Base-by-base conservation (phyloP, 2,888 invertebrate genomes). In the Chrysolina oricalcia region DNA sequence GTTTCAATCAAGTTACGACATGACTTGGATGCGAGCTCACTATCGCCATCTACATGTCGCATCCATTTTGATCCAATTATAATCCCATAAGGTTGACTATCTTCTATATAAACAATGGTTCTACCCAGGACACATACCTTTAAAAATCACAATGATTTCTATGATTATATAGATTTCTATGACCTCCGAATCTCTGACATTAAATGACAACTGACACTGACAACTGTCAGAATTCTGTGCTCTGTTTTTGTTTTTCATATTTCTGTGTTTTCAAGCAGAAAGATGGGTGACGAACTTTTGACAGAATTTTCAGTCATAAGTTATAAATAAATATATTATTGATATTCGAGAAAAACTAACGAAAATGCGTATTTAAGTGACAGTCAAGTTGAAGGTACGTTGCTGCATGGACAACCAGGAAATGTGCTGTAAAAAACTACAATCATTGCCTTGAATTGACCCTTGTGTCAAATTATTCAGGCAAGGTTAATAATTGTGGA, bases 401-500 rank as follows among this genome's bases (percentile, higher is more conserved):
- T 70, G 70, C 70, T 78, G 81, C 80, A 80, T 81, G 80, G 59
- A 70, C 66, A 78, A 74, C 77, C 64, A 56, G 63, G 73, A 48
- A 56, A 73, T 72, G 50, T 70, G 70, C 53, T 64, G 74, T 48
- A 71, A 75, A 77, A 76, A 73, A 64, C 68, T 66, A 72, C 78
- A 9, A 50, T 59, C 23, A 67, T 78, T 81, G 79, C 78, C 78
- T 77, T 68, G 73, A 76, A 77, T 56, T 83, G 82, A 83, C 79
- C 84, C 83, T 83, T 81, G 82, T 85, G 85, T 86, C 85, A 85
- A 85, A 82, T 85, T 86, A 86, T 83, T 86, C 84, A 85, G 82
- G 81, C 86, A 86, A 86, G 87, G 85, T 87, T 87, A 85, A 86
- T 85, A 23, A 35, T 82, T 79, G 84, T 85, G 84, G 85, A 85